These are phyloP conservation scores for Pycnomerus fuliginosus DNA, from an alignment of 2,888 invertebrate genomes.

Conservation along the genomic window DNA sequence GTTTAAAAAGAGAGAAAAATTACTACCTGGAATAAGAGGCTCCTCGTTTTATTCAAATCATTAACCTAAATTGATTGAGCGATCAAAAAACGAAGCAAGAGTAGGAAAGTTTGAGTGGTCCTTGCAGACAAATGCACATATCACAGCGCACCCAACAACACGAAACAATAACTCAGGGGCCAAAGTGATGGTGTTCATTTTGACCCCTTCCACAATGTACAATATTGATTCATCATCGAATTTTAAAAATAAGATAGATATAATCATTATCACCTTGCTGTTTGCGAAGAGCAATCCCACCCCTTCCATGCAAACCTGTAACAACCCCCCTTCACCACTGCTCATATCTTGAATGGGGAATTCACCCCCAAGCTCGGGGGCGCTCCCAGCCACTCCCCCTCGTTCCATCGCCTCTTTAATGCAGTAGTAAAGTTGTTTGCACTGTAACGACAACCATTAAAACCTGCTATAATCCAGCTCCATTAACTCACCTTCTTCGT, in stretches of 20 bases:
- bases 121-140: conserved; percentile 64
- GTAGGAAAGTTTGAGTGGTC: conserved; percentile 77
- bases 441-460: conserved; percentile 61
- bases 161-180: conserved; percentile 37
- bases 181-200: conserved; percentile 21
- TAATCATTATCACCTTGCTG: conserved; percentile 87
- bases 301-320: conserved; percentile 99
- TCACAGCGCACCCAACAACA: conserved; percentile 54
- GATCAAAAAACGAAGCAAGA: conserved; percentile 30
- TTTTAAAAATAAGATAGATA: background rate
- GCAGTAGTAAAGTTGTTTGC: conserved; percentile 96
- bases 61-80: conserved; percentile 11
- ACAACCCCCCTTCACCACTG: conserved; percentile 94
- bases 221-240: background rate
- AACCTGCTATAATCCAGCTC: background rate
- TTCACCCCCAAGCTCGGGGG: conserved; percentile 84
- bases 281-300: conserved; percentile 98
- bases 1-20: conserved; percentile 10
- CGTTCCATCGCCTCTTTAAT: conserved; percentile 99
- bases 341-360: conserved; percentile 98
- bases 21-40: conserved; percentile 24
- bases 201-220: conserved; percentile 8
- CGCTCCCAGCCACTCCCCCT: conserved; percentile 69
- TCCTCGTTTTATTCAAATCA: conserved; percentile 11
- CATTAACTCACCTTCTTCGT: conserved; percentile 82